Base-by-base conservation (phyloP, 2,797 vertebrate species). In the Lateolabrax maculatus region DNA sequence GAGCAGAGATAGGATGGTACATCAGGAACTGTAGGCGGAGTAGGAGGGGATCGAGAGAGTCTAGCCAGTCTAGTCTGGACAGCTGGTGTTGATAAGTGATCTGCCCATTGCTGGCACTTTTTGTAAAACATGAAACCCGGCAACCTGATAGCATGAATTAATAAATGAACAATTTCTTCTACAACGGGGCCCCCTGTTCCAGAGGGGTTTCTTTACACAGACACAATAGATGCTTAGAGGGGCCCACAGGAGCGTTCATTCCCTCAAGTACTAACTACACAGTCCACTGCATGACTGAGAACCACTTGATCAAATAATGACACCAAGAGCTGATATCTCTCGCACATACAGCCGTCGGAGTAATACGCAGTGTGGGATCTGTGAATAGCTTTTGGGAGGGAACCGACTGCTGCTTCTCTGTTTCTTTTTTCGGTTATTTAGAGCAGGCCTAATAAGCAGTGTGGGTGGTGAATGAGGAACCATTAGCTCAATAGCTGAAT, bases 11-110 rank as follows among this genome's bases (percentile, higher is more conserved):
- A 84, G 77, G 79, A 81, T 71, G 74, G 69, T 78, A 36, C 79
- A 56, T 73, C 74, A 65, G 87, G 77, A 89, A 65, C 66, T 68
- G 72, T 63, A 80, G 81, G 85, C 69, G 67, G 71, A 55, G 75
- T 67, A 56, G 77, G 80, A 77, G 84, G 80, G 79, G 78, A 43
- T 39, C 21, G 71, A 75, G 66, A 62, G 70, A 75, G 82, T 88
- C 81, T 76, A 51, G 82, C 71, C 83, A 65, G 84, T 83, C 71
- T 67, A 31, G 83, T 81, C 85, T 74, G 86, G 90, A 94, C 94
- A 95, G 94, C 94, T 95, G 94, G 90, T 90, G 88, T 80, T 94
- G 94, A 94, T 94, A 95, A 92, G 89, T 91, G 94, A 95, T 94
- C 93, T 94, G 89, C 90, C 87, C 87, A 85, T 89, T 87, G 83